Base-by-base conservation (phyloP, 2,888 invertebrate species). In the Scaptomyza polygonia region DNA sequence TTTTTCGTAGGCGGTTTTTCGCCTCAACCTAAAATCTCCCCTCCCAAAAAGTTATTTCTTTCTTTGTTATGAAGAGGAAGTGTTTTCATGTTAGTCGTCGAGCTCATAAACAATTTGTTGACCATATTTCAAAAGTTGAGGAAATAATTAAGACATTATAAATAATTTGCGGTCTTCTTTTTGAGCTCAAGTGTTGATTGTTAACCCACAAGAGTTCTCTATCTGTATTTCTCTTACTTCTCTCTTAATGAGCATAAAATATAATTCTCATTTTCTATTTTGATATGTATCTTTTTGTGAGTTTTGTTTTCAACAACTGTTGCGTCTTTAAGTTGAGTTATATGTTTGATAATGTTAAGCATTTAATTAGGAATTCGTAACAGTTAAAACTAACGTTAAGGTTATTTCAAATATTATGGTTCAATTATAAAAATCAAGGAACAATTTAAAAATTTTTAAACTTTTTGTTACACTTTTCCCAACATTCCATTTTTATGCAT, bases 101-200 rank as follows among this genome's bases (percentile, higher is more conserved):
- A 76, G 75, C 64, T 82, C 86, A 88, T 86, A 85, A 88, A 85
- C 86, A 85, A 87, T 86, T 88, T 84, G 84, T 74, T 80, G 79
- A 52, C 66, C 71, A 71, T 68, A 67, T 55, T 67, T 61, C 43
- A 48, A 61, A 39, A 44, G 48, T 25, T 39, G 65, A 61, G 49
- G 48, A 86, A 85, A 85, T 88, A 85, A 85, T 88, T 86, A 85
- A 85, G 85, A 88, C 85, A 79, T 85, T 85, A 85, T 85, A 85
- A 85, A 88, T 88, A 81, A 79, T 79, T 81, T 86, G 59, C 64
- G 21, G 61, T 40, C 27, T 32, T 7, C 36, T 14, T 36, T 7
- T 14, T 16, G 0, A n/a, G 30, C 30, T 54, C 49, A 62, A 68
- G 74, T 84, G 88, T 80, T 86, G 88, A 81, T 71, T 70, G 70